Conservation (phyloP, 2,888 invertebrate species). For the Caenorhabditis afra region DNA sequence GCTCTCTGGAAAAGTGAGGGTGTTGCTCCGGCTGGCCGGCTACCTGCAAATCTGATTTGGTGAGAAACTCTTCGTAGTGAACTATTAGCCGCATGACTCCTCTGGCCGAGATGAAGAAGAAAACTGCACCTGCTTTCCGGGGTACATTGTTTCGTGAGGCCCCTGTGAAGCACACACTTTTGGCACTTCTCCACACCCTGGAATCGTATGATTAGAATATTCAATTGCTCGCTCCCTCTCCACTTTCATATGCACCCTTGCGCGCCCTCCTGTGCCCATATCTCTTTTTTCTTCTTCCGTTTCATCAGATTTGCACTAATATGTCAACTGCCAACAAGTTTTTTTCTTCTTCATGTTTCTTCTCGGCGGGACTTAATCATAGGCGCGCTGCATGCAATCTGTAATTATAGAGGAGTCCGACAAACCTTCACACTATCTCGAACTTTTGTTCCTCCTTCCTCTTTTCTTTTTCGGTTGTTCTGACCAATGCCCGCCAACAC, state of each 20-base stretch:
- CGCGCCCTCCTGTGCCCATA: not conserved
- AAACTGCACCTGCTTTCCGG: conserved; percentile 8
- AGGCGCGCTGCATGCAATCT: no score
- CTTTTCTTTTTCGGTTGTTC: no score
- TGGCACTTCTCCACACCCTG: conserved; percentile 5
- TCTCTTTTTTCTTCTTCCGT: not conserved
- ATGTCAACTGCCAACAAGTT: conserved; percentile 2
- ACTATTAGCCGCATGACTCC: no score
- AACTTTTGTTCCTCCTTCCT: not conserved
- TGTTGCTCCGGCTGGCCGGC: no score
- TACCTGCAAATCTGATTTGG: no score
- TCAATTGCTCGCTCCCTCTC: conserved; percentile 27
- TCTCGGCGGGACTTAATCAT: no score
- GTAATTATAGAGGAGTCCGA: no score
- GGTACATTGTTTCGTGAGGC: conserved; percentile 32
- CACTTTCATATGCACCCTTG: conserved; percentile 17
- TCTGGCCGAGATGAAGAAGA: no score
- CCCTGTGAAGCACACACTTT: conserved; percentile 7
- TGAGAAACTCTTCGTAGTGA: no score
- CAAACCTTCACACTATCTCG: not conserved
- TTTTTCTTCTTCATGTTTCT: not conserved
- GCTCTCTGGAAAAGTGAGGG: no score
- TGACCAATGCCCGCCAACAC: conserved; percentile 11
- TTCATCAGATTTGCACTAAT: conserved; percentile 28
- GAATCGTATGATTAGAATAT: conserved; percentile 54